Evolutionary conservation across 2,797 vertebrate genomes (phyloP).

Genomic region (Taeniopygia guttata): DNA sequence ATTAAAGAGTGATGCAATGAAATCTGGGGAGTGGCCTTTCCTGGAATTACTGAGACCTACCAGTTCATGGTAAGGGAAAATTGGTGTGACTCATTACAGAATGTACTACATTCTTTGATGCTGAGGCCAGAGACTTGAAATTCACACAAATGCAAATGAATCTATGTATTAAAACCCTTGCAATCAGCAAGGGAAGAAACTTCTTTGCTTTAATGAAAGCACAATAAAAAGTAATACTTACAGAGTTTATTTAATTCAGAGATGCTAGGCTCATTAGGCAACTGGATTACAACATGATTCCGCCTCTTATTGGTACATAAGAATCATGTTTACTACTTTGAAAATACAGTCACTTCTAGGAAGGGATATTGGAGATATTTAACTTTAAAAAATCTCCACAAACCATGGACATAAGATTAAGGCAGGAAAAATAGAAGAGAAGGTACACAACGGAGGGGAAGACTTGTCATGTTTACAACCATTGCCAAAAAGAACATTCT

Average conservation of each 20-base stretch:
- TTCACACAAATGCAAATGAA: neutral
- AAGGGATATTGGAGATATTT: neutral
- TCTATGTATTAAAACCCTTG: neutral
- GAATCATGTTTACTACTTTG: neutral
- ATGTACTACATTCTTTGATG: neutral
- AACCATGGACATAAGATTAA: neutral
- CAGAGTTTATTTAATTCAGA: conserved; percentile 41
- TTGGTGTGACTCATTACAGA: neutral
- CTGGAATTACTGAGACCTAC: neutral
- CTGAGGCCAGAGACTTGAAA: neutral
- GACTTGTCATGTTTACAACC: neutral
- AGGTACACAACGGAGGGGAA: neutral
- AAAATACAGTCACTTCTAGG: neutral
- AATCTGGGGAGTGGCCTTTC: neutral
- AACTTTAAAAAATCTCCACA: neutral
- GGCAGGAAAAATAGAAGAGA: neutral
- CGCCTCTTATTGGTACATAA: neutral
- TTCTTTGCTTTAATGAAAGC: conserved; percentile 33
- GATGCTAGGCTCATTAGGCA: neutral
- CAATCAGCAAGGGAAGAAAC: neutral
- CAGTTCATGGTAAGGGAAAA: neutral
- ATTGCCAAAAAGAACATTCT: neutral
- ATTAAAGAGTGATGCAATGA: neutral
- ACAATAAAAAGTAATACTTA: conserved; percentile 39
- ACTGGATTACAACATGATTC: neutral